A percentile compares a stretch with the other conserved stretches of the same genome.
phyloP scores from a whole-genome alignment of 92 coral and sea anemone species.

The Heteractis magnifica region DNA sequence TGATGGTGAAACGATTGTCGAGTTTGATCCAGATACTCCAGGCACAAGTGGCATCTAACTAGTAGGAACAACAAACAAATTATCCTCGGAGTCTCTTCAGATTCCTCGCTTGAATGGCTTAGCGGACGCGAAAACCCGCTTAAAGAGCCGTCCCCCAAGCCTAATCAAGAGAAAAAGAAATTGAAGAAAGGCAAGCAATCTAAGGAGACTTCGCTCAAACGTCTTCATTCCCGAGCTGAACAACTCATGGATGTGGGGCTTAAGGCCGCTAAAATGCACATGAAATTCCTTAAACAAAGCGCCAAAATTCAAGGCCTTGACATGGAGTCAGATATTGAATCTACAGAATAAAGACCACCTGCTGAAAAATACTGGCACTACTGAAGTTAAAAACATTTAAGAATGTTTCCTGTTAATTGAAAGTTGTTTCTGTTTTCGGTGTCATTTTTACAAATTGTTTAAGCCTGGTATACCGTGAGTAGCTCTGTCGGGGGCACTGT shows the following conservation, averaged over 20 bases:
- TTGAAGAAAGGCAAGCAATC: not conserved
- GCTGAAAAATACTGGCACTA: no score
- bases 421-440: no score
- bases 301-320: conserved; percentile 24
- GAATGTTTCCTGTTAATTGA: no score
- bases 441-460: no score
- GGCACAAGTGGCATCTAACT: no score
- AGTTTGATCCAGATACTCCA: no score
- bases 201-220: not conserved
- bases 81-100: no score
- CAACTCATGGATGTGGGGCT: conserved; percentile 20
- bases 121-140: conserved; percentile 4
- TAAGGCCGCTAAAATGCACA: conserved; percentile 24
- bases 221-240: conserved; percentile 6
- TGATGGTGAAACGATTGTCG: no score
- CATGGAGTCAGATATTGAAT: not conserved
- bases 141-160: not conserved
- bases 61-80: no score
- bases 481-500: no score
- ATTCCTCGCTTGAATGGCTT: not conserved
- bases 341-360: not conserved
- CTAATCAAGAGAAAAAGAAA: not conserved
- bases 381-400: no score
- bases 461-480: no score
- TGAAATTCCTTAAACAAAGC: conserved; percentile 30